phyloP scores from a whole-genome alignment of 2,888 invertebrate genomes.

The Drosophila subquinaria region DNA sequence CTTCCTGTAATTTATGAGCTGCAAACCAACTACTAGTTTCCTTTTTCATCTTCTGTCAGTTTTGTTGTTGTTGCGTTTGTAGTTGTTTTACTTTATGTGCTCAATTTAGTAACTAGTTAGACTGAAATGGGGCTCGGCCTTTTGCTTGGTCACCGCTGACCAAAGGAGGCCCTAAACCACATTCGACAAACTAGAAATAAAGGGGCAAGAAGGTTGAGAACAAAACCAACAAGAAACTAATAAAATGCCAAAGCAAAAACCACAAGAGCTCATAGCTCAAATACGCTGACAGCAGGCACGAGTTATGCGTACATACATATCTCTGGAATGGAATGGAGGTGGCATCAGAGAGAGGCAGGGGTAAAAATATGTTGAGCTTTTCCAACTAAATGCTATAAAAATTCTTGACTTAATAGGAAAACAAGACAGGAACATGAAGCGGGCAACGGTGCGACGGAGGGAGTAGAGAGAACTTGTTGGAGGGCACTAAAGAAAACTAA shows the following conservation, averaged over 20 bases:
- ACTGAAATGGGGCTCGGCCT: conserved; percentile 53
- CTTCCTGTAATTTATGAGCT: conserved; percentile 75
- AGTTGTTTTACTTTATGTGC: conserved; percentile 76
- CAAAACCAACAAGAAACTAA: conserved; percentile 72
- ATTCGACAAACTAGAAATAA: conserved; percentile 43
- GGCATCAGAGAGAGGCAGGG: conserved; percentile 3
- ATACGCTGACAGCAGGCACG: conserved; percentile 80
- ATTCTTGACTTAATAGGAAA: conserved; percentile 81
- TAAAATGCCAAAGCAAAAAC: conserved; percentile 74
- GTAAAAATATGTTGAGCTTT: conserved; percentile 75
- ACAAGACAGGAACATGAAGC: conserved; percentile 72
- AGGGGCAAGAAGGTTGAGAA: background rate
- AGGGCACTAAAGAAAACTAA: conserved; percentile 76
- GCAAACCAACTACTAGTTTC: conserved; percentile 50
- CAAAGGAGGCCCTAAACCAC: conserved; percentile 52
- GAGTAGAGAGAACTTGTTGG: conserved; percentile 55
- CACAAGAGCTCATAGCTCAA: conserved; percentile 79
- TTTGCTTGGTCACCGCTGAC: conserved; percentile 50
- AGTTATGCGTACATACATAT: conserved; percentile 73
- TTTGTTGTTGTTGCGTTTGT: conserved; percentile 31
- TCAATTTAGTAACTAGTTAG: conserved; percentile 80
- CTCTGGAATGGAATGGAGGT: background rate
- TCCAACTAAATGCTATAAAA: conserved; percentile 81
- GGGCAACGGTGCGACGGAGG: conserved; percentile 19
- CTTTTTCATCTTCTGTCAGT: conserved; percentile 41